phyloP scores from a whole-genome alignment of 2,888 invertebrate genomes.

The Plebejus anna region DNA sequence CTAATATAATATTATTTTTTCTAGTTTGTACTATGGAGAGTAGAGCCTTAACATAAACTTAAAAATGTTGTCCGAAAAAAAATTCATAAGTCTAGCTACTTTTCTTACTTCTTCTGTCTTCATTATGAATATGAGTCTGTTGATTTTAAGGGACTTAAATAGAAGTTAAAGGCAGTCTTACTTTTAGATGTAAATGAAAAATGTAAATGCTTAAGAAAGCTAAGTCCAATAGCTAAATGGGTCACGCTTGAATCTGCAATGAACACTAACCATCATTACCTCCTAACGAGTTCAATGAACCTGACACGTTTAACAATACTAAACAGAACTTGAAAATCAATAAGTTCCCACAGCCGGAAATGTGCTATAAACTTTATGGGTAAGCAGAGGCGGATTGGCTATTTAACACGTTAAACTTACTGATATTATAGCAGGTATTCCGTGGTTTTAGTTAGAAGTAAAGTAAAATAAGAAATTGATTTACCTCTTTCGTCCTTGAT shows the following conservation, averaged over 20 bases:
- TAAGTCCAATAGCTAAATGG: constrained; percentile 1
- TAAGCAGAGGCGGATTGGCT: background rate
- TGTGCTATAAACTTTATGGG: constrained; percentile 8
- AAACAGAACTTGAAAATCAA: constrained; percentile 7
- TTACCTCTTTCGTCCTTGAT: too few relatives aligned
- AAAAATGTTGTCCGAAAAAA: too few relatives aligned
- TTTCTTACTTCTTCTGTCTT: too few relatives aligned
- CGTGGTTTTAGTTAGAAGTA: background rate
- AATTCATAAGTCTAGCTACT: too few relatives aligned
- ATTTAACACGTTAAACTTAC: background rate
- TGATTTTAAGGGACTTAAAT: background rate
- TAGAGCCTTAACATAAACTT: too few relatives aligned
- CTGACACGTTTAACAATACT: background rate
- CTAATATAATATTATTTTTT: background rate
- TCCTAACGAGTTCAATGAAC: constrained; percentile 8
- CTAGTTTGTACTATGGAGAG: too few relatives aligned
- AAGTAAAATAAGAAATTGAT: background rate
- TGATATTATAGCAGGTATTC: too few relatives aligned
- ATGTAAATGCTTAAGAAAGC: background rate
- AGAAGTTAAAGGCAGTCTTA: background rate
- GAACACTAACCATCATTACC: constrained; percentile 12
- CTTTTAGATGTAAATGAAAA: background rate
- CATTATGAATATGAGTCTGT: too few relatives aligned
- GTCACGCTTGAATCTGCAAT: constrained; percentile 5
- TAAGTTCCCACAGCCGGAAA: constrained; percentile 11